Conservation (phyloP, 1,140 invertebrate genomes). For the Drosophila tsacasi region DNA sequence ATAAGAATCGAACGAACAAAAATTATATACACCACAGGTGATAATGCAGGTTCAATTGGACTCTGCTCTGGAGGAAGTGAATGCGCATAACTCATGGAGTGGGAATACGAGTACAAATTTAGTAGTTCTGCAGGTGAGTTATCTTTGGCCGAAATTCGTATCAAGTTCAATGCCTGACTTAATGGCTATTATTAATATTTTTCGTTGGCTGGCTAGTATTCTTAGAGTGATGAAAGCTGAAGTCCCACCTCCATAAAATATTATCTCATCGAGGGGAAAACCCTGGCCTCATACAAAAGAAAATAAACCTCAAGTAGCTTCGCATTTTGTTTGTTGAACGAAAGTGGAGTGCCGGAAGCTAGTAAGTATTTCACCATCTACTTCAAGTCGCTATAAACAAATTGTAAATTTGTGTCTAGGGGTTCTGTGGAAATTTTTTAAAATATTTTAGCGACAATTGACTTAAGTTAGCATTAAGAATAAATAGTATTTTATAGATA, state of each 20-base stretch:
- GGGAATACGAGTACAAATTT: not conserved
- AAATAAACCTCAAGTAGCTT: constrained; percentile 14
- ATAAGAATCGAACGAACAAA: constrained; percentile 27
- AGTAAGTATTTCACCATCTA: constrained; percentile 25
- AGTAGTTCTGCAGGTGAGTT: constrained; percentile 17
- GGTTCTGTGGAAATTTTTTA: not conserved
- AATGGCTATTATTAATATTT: constrained; percentile 44
- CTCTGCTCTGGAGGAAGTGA: constrained; percentile 51
- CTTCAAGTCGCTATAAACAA: constrained; percentile 26
- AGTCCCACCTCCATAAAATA: constrained; percentile 12
- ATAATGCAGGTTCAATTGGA: constrained; percentile 37
- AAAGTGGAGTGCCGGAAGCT: constrained; percentile 12
- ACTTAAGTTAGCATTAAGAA: too few species aligned
- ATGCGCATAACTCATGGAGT: constrained; percentile 6
- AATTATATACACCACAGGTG: constrained; percentile 3
- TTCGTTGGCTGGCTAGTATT: not conserved
- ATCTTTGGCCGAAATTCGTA: constrained; percentile 31
- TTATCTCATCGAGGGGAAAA: constrained; percentile 12
- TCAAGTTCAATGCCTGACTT: constrained; percentile 59
- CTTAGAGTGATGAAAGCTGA: constrained; percentile 10
- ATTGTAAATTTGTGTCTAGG: not conserved
- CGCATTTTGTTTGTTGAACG: not conserved
- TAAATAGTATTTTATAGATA: not conserved
- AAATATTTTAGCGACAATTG: not conserved
- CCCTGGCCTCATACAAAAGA: constrained; percentile 1